Base-by-base conservation (phyloP, 2,888 invertebrate genomes). In the Andricus quercusramuli region DNA sequence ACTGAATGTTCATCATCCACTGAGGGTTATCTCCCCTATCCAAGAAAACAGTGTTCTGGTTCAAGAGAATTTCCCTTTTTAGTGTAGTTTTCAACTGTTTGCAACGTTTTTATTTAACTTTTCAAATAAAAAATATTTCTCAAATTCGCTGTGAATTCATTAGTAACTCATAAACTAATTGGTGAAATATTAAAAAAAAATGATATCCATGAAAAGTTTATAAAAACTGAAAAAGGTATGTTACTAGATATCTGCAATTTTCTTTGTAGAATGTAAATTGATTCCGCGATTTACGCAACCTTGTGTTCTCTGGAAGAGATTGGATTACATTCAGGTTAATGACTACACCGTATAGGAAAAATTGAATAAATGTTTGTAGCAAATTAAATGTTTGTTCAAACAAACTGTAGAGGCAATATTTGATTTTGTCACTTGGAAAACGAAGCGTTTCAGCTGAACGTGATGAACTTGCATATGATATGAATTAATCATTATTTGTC, bases 321-420 rank as follows among this genome's bases (percentile, higher is more conserved):
- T 32, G 32, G 29, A 70, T 70, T 70, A 20, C 70, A 47, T 51
- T 51, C 70, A 56, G 70, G 70, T 70, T 70, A 29, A 56, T 68
- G 44, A 68, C 44, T 22, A 68, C 22, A 25, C 25, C 13, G 1
- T 11, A n/a, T n/a, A 37, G 32, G 1, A 41, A 37, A 37, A 66
- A 66, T n/a, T 9, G 66, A 8, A 37, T 37, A 37, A 37, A 37
- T 37, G 37, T 37, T 37, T 8, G 37, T 37, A 37, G 37, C 37
- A 37, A 37, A 37, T 37, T 37, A 37, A 37, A 37, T 66, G 32
- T 20, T 66, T 66, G 3, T 41, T 41, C 6, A 13, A 41, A 41
- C 41, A 41, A 66, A 41, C 51, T 66, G 32, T n/a, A 65, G 17
- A 32, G 17, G 62, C 32, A 29, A 20, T 65, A 8, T 25, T 65